A percentile compares a stretch with the other conserved stretches of the same genome.
phyloP scores from a whole-genome alignment of 2,888 invertebrate genomes.

The Machimus rusticus region DNA sequence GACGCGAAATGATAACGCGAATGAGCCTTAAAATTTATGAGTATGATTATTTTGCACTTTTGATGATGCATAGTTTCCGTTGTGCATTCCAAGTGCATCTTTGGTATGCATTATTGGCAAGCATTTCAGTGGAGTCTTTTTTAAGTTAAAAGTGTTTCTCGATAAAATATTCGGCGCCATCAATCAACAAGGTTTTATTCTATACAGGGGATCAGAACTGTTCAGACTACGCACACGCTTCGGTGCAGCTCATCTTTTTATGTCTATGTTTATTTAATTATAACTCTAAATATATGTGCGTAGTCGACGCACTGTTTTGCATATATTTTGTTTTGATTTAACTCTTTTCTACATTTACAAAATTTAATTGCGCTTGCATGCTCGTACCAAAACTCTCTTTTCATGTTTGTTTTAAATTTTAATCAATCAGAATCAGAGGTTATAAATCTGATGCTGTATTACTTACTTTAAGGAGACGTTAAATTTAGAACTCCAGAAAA shows the following conservation, averaged over 20 bases:
- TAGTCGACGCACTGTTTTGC: too few species aligned
- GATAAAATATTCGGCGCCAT: neutral
- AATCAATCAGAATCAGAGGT: too few species aligned
- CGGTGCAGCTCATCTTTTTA: neutral
- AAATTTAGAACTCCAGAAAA: too few species aligned
- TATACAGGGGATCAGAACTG: neutral
- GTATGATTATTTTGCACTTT: neutral
- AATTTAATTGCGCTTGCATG: too few species aligned
- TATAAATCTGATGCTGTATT: too few species aligned
- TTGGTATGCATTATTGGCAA: neutral
- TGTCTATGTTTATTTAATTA: neutral
- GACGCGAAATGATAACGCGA: neutral
- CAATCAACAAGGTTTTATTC: neutral
- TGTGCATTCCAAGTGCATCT: neutral
- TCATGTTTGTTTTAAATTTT: too few species aligned
- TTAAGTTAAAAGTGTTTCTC: neutral
- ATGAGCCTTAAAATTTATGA: neutral
- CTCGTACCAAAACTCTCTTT: too few species aligned
- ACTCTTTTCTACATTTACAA: too few species aligned
- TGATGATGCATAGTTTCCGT: neutral
- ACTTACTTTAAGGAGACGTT: too few species aligned
- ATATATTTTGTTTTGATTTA: too few species aligned
- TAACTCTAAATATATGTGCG: neutral
- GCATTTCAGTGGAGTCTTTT: neutral
- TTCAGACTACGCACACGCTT: neutral